Base-by-base conservation (phyloP, 2,113 vertebrate genomes). In the Corydoras maculifer region DNA sequence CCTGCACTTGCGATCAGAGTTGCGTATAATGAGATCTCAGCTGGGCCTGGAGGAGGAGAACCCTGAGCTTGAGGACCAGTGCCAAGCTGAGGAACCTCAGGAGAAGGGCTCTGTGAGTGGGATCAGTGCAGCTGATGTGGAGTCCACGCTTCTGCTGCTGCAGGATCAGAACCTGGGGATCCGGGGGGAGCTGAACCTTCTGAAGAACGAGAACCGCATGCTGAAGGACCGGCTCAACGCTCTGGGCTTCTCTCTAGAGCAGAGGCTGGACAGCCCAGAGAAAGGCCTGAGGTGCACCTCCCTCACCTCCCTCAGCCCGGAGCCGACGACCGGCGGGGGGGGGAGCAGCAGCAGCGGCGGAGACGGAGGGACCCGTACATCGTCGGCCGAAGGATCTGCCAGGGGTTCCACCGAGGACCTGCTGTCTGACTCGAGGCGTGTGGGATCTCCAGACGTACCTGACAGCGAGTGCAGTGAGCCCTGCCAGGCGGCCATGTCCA, bases 181-280 rank as follows among this genome's bases (percentile, higher is more conserved):
- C 77, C 88, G 90, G 0, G 91, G 92, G 8, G 91, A 94, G 65
- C 89, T 95, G 61, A 91, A 90, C 80, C 91, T 92, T 78, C 79
- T 95, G 75, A 95, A 94, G 77, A 93, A 88, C n/a, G 93, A 95
- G 79, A 95, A 95, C 74, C 82, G 93, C 48, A 95, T 94, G 93
- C 78, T 94, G 29, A 94, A 94, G 83, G 93, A 94, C 82, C 86
- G 93, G 2, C 70, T 95, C 31, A 94, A 95, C 31, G 93, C 93
- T 0, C 72, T 94, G 69, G 93, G 93, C 32, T 95, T 95, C 85
- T 94, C 92, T 59, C 75, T 94, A 50, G 93, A 94, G 43, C 92
- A 94, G 78, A 84, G 90, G 61, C 70, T 92, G 75, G 93, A 93
- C 77, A 88, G 86, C 32, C 84, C 91, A 0, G 91, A 94, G 64